phyloP scores from a whole-genome alignment of 2,888 invertebrate species.

The Rhagonycha fulva region DNA sequence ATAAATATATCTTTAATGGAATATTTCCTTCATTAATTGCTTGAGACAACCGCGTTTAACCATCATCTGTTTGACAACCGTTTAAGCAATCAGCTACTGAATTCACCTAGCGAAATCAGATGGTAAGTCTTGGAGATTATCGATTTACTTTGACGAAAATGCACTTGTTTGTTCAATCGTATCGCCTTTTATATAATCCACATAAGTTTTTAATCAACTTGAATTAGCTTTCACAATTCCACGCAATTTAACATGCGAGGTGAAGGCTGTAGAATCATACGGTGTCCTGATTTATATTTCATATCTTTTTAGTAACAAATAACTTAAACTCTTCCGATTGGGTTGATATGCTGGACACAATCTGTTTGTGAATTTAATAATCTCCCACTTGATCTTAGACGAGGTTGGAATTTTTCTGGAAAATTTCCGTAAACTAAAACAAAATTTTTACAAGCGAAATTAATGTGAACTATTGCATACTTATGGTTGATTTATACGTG shows the following conservation, averaged over 20 bases:
- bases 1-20: not conserved
- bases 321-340: too few species aligned
- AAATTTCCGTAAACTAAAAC: not conserved
- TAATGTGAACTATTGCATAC: constrained; percentile 10
- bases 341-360: too few species aligned
- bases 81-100: not conserved
- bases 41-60: not conserved
- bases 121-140: too few species aligned
- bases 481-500: constrained; percentile 10
- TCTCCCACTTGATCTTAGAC: not conserved
- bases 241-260: not conserved
- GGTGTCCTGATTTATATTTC: not conserved
- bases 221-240: not conserved
- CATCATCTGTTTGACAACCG: not conserved
- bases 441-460: not conserved
- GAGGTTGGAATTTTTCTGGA: not conserved
- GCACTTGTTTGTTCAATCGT: not conserved
- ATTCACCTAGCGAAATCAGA: not conserved
- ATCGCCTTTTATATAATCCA: not conserved
- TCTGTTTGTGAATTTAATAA: not conserved
- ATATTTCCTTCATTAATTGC: not conserved
- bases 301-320: not conserved
- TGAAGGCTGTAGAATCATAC: too few species aligned
- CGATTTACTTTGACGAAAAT: not conserved
- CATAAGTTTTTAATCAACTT: not conserved